Evolutionary conservation across 2,113 vertebrate genomes (phyloP).

Genomic region (Crocuta crocuta): DNA sequence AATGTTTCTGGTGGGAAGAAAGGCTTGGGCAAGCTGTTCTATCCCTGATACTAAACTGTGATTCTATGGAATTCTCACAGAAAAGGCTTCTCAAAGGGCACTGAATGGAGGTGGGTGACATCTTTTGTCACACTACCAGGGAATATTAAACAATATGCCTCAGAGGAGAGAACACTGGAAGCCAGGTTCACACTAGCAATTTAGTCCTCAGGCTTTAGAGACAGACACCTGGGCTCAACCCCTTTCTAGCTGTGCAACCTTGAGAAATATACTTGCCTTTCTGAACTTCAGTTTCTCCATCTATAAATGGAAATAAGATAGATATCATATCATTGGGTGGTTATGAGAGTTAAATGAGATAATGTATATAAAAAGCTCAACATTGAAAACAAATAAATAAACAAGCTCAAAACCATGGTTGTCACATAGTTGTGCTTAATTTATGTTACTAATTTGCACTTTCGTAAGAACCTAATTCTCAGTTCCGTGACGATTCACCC

Average conservation of each 20-base stretch:
- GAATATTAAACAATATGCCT: no score
- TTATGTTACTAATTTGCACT: background rate
- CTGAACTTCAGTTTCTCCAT: background rate
- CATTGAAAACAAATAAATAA: background rate
- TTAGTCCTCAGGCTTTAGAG: background rate
- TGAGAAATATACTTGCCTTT: background rate
- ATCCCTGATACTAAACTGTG: background rate
- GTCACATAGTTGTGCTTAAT: background rate
- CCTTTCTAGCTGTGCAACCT: background rate
- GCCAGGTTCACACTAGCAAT: accelerated
- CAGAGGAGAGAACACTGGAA: background rate
- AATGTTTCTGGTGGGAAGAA: background rate
- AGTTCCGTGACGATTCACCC: background rate
- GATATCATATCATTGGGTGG: background rate
- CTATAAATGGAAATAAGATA: background rate
- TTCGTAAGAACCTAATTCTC: background rate
- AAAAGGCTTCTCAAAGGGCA: background rate
- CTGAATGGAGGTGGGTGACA: background rate
- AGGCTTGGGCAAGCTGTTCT: background rate
- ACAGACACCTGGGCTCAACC: background rate
- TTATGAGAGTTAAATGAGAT: background rate
- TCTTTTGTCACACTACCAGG: background rate
- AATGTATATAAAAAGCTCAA: background rate
- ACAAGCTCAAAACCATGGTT: background rate
- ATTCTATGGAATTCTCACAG: background rate